Conservation (phyloP, 2,113 vertebrate genomes). For the Onychostruthus taczanowskii region DNA sequence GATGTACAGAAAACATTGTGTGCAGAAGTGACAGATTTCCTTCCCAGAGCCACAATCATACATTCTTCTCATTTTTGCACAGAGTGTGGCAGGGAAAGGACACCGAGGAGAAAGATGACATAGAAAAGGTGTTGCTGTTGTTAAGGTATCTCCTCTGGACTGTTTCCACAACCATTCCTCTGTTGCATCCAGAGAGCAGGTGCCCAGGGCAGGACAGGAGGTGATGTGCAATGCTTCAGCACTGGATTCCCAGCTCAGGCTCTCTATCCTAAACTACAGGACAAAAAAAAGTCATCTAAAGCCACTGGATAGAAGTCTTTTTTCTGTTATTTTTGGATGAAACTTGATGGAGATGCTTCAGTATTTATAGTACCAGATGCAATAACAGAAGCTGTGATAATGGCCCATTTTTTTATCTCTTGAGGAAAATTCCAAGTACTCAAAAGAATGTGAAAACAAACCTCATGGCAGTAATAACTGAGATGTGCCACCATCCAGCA, state of each 20-base stretch:
- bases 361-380: not conserved
- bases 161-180: not conserved
- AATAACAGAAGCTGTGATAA: slow-evolving; percentile 18
- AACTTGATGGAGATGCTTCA: not conserved
- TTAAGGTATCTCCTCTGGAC: not conserved
- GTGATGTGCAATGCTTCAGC: not conserved
- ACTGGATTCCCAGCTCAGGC: not conserved
- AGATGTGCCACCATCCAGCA: not conserved
- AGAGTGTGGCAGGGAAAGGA: not conserved
- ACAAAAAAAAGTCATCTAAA: not conserved
- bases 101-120: not conserved
- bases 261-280: not conserved
- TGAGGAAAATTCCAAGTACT: slow-evolving; percentile 25
- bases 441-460: slow-evolving; percentile 18
- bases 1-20: not conserved
- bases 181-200: not conserved
- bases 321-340: not conserved
- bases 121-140: not conserved
- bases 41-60: not conserved
- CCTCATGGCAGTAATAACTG: slow-evolving; percentile 17
- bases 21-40: not conserved
- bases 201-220: not conserved
- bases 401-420: not conserved
- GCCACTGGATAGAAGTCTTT: not conserved
- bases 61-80: not conserved